Base-by-base conservation (phyloP, 2,888 invertebrate genomes). In the Melinaea marsaeus region DNA sequence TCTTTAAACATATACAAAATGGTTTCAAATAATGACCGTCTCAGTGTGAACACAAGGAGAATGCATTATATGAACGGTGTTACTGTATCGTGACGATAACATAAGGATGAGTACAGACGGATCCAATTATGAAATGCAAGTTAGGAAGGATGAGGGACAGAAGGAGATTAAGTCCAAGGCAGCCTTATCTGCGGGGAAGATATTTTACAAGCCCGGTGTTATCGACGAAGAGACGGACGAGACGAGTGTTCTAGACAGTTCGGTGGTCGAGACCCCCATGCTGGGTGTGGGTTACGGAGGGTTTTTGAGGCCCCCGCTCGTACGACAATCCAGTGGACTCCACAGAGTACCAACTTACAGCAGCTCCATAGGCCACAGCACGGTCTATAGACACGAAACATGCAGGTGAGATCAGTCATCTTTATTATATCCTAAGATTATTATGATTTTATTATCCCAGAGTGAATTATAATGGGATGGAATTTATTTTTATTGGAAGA, bases 321-420 rank as follows among this genome's bases (percentile, higher is more conserved):
- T 89, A n/a, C 81, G 87, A 11, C 83, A 85, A 0, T 81, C 87
- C 0, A 79, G 84, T 64, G 92, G 92, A 68, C 86, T 93, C 3
- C 91, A 92, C 63, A 86, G 93, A 66, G 91, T 92, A 78, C 92
- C 92, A 11, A 93, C 93, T 1, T 92, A 92, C 62, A 91, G 92
- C 80, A 93, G 93, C 74, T 92, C 92, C 7, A 92, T 93, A 71
- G 92, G 92, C 54, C 91, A 90, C 56, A 92, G 92, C 62, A 92
- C 92, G 51, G 75, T 90, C 2, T 91, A 90, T 68, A 83, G 92
- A 46, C 91, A 90, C 71, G 92, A 92, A 71, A 92, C 92, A 66
- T 91, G 91, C 84, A 92, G 92, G 92, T 92, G 72, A 74, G 71
- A 55, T 56, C 22, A 4, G 55, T 60, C 4, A 37, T 33, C 3